These are phyloP conservation scores for Eupsilia transversa DNA, from an alignment of 2,888 invertebrate species.

Conservation along the genomic window DNA sequence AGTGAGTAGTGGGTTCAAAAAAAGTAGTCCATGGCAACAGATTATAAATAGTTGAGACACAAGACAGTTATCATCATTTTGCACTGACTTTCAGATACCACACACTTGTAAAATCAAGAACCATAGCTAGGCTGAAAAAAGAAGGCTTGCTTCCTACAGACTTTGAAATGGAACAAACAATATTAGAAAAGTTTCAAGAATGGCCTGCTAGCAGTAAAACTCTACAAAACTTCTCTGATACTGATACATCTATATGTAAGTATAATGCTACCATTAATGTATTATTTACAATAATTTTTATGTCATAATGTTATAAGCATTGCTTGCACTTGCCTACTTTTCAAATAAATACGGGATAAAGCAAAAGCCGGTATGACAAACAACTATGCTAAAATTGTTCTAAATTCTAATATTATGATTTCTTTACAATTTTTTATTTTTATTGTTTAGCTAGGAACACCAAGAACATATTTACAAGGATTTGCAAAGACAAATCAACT, in stretches of 20 bases:
- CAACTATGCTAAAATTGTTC: background rate
- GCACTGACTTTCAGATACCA: conserved; percentile 82
- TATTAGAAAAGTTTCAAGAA: conserved; percentile 77
- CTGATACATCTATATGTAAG: conserved; percentile 81
- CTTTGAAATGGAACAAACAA: conserved; percentile 77
- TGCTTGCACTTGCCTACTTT: background rate
- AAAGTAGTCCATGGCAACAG: background rate
- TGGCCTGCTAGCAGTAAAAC: conserved; percentile 79
- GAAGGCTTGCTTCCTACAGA: conserved; percentile 77
- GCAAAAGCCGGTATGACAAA: background rate
- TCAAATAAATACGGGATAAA: background rate
- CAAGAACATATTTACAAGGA: background rate
- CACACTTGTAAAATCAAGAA: conserved; percentile 81
- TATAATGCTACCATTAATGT: conserved; percentile 34
- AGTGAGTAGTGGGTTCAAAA: conserved; percentile 68
- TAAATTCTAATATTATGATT: background rate
- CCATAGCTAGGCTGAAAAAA: conserved; percentile 81
- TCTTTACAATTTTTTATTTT: background rate
- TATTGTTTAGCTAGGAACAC: background rate
- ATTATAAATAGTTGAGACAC: background rate
- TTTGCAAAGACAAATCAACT: background rate
- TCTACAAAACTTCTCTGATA: conserved; percentile 76
- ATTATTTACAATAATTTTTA: background rate
- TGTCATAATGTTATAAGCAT: background rate
- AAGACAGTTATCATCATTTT: background rate